Conservation (phyloP, 2,888 invertebrate species). For the Xanthorhoe designata region DNA sequence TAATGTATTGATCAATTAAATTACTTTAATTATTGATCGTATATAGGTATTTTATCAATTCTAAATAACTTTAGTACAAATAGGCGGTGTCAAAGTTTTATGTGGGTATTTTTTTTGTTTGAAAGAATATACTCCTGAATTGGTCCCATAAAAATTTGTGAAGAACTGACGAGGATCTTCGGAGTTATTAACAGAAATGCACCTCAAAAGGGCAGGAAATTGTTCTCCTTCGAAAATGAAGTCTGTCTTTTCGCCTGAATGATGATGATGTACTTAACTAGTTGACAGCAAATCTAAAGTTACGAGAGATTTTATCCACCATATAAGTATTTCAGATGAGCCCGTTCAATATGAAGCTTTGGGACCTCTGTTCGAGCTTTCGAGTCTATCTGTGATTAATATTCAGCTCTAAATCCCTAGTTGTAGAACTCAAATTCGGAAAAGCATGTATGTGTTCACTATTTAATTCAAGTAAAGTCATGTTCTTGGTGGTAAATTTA, state of each 20-base stretch:
- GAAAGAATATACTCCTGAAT: too few relatives aligned
- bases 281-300: slow-evolving; percentile 9
- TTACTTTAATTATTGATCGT: neutral
- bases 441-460: neutral
- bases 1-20: neutral
- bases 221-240: too few relatives aligned
- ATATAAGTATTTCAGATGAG: slow-evolving; percentile 17
- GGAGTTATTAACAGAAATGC: too few relatives aligned
- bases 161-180: too few relatives aligned
- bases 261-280: slow-evolving; percentile 14
- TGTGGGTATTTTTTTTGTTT: neutral
- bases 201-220: too few relatives aligned
- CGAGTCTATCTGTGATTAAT: neutral
- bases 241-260: slow-evolving; percentile 5
- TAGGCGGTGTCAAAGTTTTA: neutral
- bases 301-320: slow-evolving; percentile 16
- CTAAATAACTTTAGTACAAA: neutral
- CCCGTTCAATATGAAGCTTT: slow-evolving; percentile 9
- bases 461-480: neutral
- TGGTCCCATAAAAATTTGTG: too few relatives aligned
- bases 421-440: neutral
- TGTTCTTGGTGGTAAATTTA: neutral
- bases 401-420: neutral
- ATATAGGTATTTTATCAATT: neutral
- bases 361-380: slow-evolving; percentile 1